Conservation (phyloP, 2,113 vertebrate genomes). For the Odocoileus hemionus region DNA sequence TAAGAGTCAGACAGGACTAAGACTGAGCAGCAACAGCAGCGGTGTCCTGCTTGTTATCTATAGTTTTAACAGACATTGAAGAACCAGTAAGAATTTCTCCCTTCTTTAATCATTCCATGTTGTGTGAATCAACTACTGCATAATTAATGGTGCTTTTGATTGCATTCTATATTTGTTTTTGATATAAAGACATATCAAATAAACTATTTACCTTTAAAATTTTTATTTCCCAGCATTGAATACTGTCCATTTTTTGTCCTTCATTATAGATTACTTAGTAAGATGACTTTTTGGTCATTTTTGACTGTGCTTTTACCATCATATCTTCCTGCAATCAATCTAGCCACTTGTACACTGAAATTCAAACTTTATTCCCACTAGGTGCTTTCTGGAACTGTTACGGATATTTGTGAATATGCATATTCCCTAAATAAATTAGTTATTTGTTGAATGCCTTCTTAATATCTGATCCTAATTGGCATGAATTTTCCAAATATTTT, state of each 20-base stretch:
- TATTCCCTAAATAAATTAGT: not conserved
- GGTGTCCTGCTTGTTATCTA: not conserved
- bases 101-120: not conserved
- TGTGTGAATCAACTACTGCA: not conserved
- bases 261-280: not conserved
- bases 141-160: not conserved
- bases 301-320: not conserved
- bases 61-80: not conserved
- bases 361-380: not conserved
- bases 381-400: not conserved
- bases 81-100: not conserved
- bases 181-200: not conserved
- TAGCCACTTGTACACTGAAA: not conserved
- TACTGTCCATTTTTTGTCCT: not conserved
- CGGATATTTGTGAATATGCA: not conserved
- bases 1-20: not conserved
- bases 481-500: not conserved
- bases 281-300: not conserved
- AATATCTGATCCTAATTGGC: not conserved
- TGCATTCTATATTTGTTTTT: not conserved
- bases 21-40: not conserved
- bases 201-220: not conserved
- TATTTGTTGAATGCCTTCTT: not conserved
- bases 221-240: not conserved
- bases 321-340: not conserved